Evolutionary conservation across 1,140 invertebrate species (phyloP).

Genomic region (Mizuhopecten yessoensis): DNA sequence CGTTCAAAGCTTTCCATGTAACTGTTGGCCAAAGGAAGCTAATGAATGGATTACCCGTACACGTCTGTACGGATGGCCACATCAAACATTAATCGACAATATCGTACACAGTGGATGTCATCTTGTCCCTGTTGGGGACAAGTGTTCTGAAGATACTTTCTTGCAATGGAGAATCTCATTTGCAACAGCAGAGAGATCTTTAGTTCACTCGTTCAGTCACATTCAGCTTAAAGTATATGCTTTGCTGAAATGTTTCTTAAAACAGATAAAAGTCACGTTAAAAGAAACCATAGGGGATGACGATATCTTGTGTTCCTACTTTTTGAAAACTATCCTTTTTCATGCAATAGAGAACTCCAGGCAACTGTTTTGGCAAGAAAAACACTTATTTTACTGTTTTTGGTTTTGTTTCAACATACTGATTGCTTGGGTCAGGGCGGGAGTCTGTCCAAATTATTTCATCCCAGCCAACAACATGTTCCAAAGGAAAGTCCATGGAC

Average conservation of each 20-base stretch:
- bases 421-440: not conserved
- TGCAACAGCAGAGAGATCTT: not conserved
- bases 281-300: not conserved
- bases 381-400: not conserved
- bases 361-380: not conserved
- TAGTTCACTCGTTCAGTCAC: not conserved
- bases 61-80: constrained; percentile 48
- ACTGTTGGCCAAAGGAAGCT: constrained; percentile 43
- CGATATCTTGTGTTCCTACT: not conserved
- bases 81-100: constrained; percentile 43
- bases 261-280: not conserved
- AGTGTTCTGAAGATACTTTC: not conserved
- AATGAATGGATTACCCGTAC: constrained; percentile 47
- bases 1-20: not conserved
- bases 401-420: not conserved
- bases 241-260: not conserved
- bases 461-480: not conserved
- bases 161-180: not conserved
- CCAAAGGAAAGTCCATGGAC: not conserved
- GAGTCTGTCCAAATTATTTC: not conserved
- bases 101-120: constrained; percentile 46
- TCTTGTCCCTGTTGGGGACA: constrained; percentile 47
- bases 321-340: not conserved
- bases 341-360: not conserved
- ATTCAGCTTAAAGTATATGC: not conserved